phyloP scores from a whole-genome alignment of 2,888 invertebrate species.

The Apodemia zela region DNA sequence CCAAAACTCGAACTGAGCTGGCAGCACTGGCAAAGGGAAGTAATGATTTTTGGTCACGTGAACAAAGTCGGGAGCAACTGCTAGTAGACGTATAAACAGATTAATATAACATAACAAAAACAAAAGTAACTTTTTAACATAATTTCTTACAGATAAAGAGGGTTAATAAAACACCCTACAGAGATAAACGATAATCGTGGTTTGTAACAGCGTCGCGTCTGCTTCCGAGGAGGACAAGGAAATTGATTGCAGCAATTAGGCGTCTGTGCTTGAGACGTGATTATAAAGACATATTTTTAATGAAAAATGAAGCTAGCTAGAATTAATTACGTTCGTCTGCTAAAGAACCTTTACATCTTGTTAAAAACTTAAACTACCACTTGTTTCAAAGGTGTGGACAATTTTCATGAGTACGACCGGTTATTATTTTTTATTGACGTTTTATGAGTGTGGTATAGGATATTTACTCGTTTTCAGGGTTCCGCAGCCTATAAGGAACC shows the following conservation, averaged over 20 bases:
- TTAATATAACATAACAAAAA: too few species aligned
- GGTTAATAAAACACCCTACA: neutral
- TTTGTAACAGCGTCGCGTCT: neutral
- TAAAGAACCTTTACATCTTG: neutral
- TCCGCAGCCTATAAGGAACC: too few species aligned
- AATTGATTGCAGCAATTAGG: neutral
- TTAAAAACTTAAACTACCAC: neutral
- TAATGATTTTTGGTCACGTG: too few species aligned
- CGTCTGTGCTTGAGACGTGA: neutral
- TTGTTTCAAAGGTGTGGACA: neutral
- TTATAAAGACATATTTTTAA: neutral
- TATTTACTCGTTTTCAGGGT: too few species aligned
- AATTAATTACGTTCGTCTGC: neutral
- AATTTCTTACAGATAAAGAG: neutral
- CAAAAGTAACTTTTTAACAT: too few species aligned
- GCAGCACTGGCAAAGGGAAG: too few species aligned
- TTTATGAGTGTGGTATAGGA: too few species aligned
- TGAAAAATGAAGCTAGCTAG: neutral
- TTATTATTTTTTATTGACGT: too few species aligned
- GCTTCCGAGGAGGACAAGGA: neutral
- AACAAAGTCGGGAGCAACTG: too few species aligned
- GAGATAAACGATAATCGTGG: constrained; percentile 2
- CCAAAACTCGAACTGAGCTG: too few species aligned
- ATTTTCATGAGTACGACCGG: neutral
- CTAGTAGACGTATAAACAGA: too few species aligned